Percentiles rank a stretch among this genome's conserved stretches.
Evolutionary conservation across 2,797 vertebrate species (phyloP).

Genomic region (Silurus aristotelis): DNA sequence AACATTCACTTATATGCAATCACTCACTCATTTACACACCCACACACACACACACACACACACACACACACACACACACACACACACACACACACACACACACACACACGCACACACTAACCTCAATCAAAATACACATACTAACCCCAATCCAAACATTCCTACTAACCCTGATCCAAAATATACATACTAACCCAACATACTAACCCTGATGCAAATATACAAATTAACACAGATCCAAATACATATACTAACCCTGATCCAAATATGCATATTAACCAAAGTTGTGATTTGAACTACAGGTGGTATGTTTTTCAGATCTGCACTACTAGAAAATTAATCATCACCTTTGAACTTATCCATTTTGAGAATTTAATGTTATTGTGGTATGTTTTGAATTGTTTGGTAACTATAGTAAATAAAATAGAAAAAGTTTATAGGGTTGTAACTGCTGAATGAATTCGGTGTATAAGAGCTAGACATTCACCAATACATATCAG

Average conservation of each 20-base stretch:
- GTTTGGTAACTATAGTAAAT: no score
- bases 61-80: slow-evolving; percentile 5
- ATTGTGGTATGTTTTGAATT: no score
- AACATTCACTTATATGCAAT: slow-evolving; percentile 53
- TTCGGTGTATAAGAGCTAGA: neutral
- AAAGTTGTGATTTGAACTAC: neutral
- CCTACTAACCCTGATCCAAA: neutral
- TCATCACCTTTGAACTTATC: no score
- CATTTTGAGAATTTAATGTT: no score
- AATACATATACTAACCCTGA: neutral
- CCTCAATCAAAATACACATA: neutral
- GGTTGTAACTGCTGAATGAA: neutral
- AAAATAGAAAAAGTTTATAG: neutral
- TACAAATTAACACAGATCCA: neutral
- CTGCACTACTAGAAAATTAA: no score
- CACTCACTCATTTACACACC: slow-evolving; percentile 34
- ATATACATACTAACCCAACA: neutral
- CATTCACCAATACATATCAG: neutral
- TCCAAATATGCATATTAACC: neutral
- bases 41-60: slow-evolving; percentile 20
- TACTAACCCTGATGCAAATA: neutral
- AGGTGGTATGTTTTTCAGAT: neutral
- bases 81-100: neutral
- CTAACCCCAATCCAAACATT: neutral
- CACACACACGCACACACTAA: neutral